A percentile compares a stretch with the other conserved stretches of the same genome.
These are phyloP conservation scores for Leptonema lineaticorne DNA, from an alignment of 1,140 invertebrate genomes.

Conservation along the genomic window DNA sequence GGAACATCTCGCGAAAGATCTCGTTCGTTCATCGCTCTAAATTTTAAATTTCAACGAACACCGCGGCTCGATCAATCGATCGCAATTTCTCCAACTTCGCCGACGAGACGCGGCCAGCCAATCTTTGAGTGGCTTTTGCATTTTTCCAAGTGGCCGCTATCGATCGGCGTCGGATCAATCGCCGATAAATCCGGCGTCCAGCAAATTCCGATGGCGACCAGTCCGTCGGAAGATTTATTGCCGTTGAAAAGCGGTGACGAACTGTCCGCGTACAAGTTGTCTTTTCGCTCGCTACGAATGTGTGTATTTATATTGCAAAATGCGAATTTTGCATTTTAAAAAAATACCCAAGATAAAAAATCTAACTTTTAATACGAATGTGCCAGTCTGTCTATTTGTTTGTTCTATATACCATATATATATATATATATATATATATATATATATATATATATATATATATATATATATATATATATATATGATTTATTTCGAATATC, in stretches of 20 bases:
- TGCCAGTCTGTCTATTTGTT: no score
- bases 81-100: not conserved
- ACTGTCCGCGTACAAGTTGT: constrained; percentile 36
- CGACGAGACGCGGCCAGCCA: no score
- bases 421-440: no score
- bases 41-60: no score
- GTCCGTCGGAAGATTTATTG: constrained; percentile 35
- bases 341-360: no score
- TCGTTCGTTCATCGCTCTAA: no score
- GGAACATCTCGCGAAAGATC: no score
- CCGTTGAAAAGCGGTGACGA: constrained; percentile 28
- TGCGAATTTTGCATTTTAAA: constrained; percentile 3
- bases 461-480: not conserved
- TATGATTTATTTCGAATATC: no score
- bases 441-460: no score
- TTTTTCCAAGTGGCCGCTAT: not conserved
- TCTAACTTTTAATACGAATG: no score
- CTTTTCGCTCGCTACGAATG: no score
- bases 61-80: not conserved
- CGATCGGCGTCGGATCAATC: constrained; percentile 16
- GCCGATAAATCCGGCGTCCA: constrained; percentile 3
- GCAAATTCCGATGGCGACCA: constrained; percentile 20
- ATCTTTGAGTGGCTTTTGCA: not conserved
- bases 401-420: no score
- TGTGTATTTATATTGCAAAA: constrained; percentile 29